Evolutionary conservation across 1,140 invertebrate species (phyloP), one percentile per base, ranked within the genome.

Genomic region (Neuroterus valhalla): DNA sequence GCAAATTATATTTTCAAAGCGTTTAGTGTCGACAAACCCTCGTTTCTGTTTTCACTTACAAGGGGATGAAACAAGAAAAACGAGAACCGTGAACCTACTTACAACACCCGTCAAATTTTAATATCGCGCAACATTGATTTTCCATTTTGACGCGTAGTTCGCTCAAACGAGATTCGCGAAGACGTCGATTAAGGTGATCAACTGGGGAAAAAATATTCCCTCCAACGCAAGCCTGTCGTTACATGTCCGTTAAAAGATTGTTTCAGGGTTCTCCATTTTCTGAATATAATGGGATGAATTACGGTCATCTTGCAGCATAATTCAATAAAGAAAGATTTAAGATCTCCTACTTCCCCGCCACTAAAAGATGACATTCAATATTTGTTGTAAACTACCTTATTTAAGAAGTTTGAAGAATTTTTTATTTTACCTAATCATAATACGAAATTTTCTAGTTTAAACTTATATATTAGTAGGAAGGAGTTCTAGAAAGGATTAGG

Each of bases 61-160:
- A 14, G 48, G 48, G 66, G 23, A 66, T 71, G 44, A 38, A 38
- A 10, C 31, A 6, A 5, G 66, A 26, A 66, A 21, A 26, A 66
- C 42, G 21, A 68, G 67, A 78, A 73, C 55, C 17, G 19, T 66
- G 62, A 78, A 78, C 75, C 82, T 66, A 84, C 78, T 83, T 82
- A 42, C 75, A 74, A 44, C 17, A 46, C 44, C 71, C 72, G 77
- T 79, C 82, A 78, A 81, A 81, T 80, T 85, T 86, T 82, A 85
- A 86, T 84, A 83, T 81, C 69, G 70, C 74, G 23, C 50, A 38
- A 67, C 81, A 86, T 86, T 81, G 83, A 82, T 86, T 85, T 82
- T 81, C 72, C 71, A 78, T 79, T 67, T 52, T 48, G 55, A 66
- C 71, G 46, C 71, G 71, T 48, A 23, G 67, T 73, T 73, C 69